phyloP scores from a whole-genome alignment of 2,113 vertebrate species.

The Zapus hudsonius region DNA sequence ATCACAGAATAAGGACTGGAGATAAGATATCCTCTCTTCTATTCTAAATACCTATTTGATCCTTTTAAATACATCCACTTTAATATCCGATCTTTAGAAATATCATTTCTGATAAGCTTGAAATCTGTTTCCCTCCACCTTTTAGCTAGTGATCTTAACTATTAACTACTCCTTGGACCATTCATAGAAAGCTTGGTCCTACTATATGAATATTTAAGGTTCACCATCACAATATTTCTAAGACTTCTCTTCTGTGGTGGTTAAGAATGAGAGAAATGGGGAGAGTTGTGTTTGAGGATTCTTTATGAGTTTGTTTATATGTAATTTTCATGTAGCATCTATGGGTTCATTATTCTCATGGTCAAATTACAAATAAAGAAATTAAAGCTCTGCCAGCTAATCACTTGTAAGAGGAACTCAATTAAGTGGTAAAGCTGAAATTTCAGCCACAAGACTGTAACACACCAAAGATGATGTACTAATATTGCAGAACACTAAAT shows the following conservation, averaged over 20 bases:
- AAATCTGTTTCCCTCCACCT: slow-evolving; percentile 28
- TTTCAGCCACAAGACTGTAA: slow-evolving; percentile 1
- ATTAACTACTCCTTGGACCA: not conserved
- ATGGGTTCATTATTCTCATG: slow-evolving; percentile 15
- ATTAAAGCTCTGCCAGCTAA: not conserved
- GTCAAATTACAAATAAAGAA: slow-evolving; percentile 37
- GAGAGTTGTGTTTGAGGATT: not conserved
- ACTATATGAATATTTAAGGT: not conserved
- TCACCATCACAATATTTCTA: not conserved
- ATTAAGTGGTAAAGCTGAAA: not conserved
- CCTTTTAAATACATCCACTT: not conserved
- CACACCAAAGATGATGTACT: not conserved
- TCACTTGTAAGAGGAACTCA: slow-evolving; percentile 5
- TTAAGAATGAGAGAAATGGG: not conserved
- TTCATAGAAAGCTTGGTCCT: not conserved
- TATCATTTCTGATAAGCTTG: not conserved
- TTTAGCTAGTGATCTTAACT: slow-evolving; percentile 9
- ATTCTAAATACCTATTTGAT: not conserved
- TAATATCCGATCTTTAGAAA: slow-evolving; percentile 3
- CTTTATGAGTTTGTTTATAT: slow-evolving; percentile 28
- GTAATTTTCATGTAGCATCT: not conserved
- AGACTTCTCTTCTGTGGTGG: not conserved
- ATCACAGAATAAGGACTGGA: slow-evolving; percentile 6
- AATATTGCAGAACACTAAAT: not conserved
- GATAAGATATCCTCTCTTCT: slow-evolving; percentile 24